Evolutionary conservation across 2,797 vertebrate genomes (phyloP), one percentile per base, ranked within the genome.

Genomic region (Paramormyrops hopkinsi): DNA sequence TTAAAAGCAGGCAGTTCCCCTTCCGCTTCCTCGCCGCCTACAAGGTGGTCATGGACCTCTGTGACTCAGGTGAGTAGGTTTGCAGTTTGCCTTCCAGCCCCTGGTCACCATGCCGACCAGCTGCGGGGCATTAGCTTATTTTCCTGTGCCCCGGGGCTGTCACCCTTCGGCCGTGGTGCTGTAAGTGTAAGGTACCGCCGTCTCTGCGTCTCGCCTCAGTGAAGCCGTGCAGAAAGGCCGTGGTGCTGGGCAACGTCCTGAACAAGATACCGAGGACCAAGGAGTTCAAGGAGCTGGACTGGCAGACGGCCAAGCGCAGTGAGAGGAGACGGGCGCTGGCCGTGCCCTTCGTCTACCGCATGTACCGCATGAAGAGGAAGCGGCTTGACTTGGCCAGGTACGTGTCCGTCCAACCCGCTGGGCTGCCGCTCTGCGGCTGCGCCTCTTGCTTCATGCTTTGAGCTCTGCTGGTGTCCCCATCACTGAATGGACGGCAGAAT

Each of bases 11-110:
- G 8, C 97, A 97, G 93, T 97, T 98, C 89, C 97, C 97, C 12
- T 97, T 98, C 91, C 95, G 97, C 12, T 98, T 98, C 93, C 96
- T 98, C 4, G 93, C 97, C 29, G 97, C 97, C 17, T 97, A 97
- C 88, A 97, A 98, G 94, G 95, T 96, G 91, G 93, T 98, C 88
- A 90, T 95, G 93, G 91, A 95, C 90, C 94, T 98, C 33, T 92
- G 93, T 2, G 11, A 3, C 87, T 69, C 92, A 5, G 93, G 96
- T 97, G 91, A 95, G 94, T 88, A 2, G 69, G 6, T 1, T 54
- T 86, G 48, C 48, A 6, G 25, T 17, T 50, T 5, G 29, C 25
- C 83, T 85, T 79, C 73, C 37, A n/a, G 6, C 11, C 73, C 37
- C 7, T 17, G 37, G 73, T 79, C 8, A n/a, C 41, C 73, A 46